These are phyloP conservation scores for Drosophila paranaensis DNA, from an alignment of 2,888 invertebrate species.

Conservation along the genomic window DNA sequence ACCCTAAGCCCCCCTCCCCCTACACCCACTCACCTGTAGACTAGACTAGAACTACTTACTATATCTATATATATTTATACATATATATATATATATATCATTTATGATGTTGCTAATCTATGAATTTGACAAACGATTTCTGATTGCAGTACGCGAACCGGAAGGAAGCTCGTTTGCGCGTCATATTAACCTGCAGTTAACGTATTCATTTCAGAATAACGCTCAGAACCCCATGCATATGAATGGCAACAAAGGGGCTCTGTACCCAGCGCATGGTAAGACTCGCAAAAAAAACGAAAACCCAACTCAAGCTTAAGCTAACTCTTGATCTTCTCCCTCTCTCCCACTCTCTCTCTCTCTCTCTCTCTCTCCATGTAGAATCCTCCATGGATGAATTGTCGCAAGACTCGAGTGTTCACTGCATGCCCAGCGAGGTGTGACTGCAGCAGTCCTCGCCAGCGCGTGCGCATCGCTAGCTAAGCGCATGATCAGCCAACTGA, in stretches of 20 bases:
- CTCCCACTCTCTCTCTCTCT: background rate
- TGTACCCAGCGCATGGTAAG: slow-evolving; percentile 88
- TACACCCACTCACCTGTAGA: background rate
- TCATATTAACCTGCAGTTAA: slow-evolving; percentile 94
- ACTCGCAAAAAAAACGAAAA: background rate
- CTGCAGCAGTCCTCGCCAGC: slow-evolving; percentile 76
- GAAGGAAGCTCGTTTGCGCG: slow-evolving; percentile 91
- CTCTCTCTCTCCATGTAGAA: slow-evolving; percentile 86
- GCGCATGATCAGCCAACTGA: slow-evolving; percentile 12
- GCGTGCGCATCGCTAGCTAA: slow-evolving; percentile 67
- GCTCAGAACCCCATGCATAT: slow-evolving; percentile 86
- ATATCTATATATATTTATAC: background rate
- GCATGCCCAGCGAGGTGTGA: slow-evolving; percentile 92
- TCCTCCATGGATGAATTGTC: slow-evolving; percentile 94
- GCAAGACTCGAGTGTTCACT: slow-evolving; percentile 94
- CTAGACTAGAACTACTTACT: slow-evolving; percentile 6
- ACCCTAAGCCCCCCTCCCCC: too few relatives aligned
- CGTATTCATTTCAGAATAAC: slow-evolving; percentile 95
- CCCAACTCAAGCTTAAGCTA: background rate
- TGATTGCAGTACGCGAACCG: slow-evolving; percentile 88
- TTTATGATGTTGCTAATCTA: slow-evolving; percentile 41
- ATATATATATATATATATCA: background rate
- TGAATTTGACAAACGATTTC: slow-evolving; percentile 75
- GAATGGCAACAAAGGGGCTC: slow-evolving; percentile 85
- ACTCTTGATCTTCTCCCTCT: background rate